These are phyloP conservation scores for Chrysochloris asiatica DNA, from an alignment of 2,113 vertebrate genomes.

Conservation along the genomic window DNA sequence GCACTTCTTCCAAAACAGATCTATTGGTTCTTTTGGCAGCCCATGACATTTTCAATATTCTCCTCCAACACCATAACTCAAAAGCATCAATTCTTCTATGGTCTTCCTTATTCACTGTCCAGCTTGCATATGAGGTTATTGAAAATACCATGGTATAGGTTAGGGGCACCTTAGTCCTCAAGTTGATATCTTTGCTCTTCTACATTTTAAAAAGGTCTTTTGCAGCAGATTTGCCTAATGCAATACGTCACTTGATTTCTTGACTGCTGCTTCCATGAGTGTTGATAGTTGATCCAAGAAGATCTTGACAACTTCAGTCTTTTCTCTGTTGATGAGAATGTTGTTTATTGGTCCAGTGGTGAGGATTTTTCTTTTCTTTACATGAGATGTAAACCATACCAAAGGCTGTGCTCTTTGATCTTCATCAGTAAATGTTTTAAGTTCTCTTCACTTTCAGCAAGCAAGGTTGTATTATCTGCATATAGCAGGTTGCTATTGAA, in stretches of 20 bases:
- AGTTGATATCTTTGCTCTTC: not conserved
- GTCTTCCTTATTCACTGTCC: not conserved
- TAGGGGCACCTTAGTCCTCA: not conserved
- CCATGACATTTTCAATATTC: no score
- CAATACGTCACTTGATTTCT: not conserved
- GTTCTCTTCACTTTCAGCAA: no score
- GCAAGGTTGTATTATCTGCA: no score
- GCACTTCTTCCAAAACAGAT: no score
- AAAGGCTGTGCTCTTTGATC: no score
- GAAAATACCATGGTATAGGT: not conserved
- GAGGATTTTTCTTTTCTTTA: no score
- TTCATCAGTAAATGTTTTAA: no score
- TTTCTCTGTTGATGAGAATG: no score
- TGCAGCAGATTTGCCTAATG: not conserved
- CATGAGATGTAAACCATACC: no score
- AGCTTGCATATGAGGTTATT: not conserved
- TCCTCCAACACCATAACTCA: not conserved
- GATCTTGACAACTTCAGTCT: not conserved
- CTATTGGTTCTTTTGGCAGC: no score
- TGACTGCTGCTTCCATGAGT: not conserved
- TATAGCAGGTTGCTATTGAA: no score
- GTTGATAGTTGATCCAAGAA: not conserved
- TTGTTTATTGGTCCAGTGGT: no score
- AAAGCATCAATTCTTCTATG: not conserved
- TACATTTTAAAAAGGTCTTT: not conserved